Percentiles rank a stretch among this genome's conserved stretches.
These are phyloP conservation scores for Zosterops pallidus DNA, from an alignment of 2,113 vertebrate genomes.

Conservation along the genomic window DNA sequence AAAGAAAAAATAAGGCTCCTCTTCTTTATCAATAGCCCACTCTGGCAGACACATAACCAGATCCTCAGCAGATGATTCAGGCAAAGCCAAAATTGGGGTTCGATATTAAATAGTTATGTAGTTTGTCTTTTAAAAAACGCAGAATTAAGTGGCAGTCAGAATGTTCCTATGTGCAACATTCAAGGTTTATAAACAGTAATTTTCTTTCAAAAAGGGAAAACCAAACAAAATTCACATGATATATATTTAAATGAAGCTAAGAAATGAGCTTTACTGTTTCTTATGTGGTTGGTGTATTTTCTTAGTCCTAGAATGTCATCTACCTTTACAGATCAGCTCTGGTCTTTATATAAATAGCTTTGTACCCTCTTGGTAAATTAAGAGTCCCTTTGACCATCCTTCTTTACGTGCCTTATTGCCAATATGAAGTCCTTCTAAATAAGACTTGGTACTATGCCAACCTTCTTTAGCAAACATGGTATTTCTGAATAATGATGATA, in stretches of 20 bases:
- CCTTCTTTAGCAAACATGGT: not conserved
- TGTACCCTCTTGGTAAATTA: not conserved
- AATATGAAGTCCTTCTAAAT: not conserved
- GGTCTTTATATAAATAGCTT: not conserved
- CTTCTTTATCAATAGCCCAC: not conserved
- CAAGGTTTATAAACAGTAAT: not conserved
- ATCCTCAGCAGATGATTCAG: not conserved
- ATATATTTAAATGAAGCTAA: not conserved
- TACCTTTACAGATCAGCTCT: not conserved
- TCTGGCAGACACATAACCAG: not conserved
- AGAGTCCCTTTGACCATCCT: not conserved
- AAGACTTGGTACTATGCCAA: not conserved
- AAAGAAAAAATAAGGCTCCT: not conserved
- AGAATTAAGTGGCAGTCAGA: not conserved
- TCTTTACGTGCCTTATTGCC: not conserved
- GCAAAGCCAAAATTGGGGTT: not conserved
- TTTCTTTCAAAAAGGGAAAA: not conserved
- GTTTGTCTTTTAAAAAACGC: not conserved
- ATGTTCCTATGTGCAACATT: not conserved
- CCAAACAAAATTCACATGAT: accelerated
- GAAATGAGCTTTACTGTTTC: not conserved
- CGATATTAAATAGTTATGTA: not conserved
- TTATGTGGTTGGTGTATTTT: not conserved
- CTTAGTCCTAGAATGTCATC: not conserved
- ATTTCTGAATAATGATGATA: not conserved